phyloP scores from a whole-genome alignment of 2,113 vertebrate species.

The Cyrtonyx montezumae region DNA sequence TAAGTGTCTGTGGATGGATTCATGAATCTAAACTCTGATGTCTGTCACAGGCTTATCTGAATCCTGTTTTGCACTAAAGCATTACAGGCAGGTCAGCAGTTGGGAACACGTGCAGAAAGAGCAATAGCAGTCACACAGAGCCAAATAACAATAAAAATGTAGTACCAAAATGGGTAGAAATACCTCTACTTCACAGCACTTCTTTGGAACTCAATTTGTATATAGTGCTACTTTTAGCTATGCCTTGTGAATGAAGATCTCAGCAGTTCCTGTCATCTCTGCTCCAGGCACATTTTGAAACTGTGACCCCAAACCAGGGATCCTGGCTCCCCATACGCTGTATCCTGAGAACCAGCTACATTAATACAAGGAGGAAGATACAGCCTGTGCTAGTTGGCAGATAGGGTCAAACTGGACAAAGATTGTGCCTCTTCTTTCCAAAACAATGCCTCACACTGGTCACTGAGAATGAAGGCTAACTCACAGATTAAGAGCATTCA shows the following conservation, averaged over 20 bases:
- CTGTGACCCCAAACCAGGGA: neutral
- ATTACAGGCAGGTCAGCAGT: neutral
- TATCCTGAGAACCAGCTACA: neutral
- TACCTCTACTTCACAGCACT: neutral
- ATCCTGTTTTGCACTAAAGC: neutral
- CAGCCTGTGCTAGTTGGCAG: neutral
- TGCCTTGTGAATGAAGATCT: neutral
- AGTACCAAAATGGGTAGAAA: neutral
- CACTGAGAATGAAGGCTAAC: neutral
- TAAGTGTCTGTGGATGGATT: neutral
- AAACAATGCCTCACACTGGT: neutral
- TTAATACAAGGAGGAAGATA: neutral
- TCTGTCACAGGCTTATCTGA: neutral
- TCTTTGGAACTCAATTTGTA: neutral
- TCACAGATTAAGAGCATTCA: neutral
- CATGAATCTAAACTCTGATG: neutral
- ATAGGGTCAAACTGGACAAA: neutral
- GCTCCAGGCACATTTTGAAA: neutral
- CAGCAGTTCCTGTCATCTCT: neutral
- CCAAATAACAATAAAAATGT: neutral
- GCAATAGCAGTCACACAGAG: neutral
- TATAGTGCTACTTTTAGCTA: rapidly evolving
- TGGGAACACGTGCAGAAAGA: neutral
- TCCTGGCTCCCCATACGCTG: neutral
- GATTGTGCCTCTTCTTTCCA: neutral